Base-by-base conservation (phyloP, 2,888 invertebrate species). In the Galerucella calmariensis region DNA sequence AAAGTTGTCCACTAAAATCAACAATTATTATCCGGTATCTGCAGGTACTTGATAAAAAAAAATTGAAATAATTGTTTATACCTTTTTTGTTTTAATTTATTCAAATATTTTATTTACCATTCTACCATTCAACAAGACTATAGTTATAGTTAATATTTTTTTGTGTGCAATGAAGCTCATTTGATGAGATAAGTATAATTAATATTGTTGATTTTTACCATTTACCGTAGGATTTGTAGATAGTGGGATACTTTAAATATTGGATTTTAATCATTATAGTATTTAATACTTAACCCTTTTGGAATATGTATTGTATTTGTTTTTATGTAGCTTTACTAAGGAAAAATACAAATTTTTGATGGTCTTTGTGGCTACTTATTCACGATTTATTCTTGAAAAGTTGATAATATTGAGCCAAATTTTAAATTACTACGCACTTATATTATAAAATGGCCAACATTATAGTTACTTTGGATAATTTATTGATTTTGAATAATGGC, bases 231-330 rank as follows among this genome's bases (percentile, higher is more conserved):
- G 72, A 76, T 59, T 24, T 79, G 76, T 76, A 77, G 74, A 79
- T 78, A 79, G 73, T 79, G 72, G 67, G 48, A 74, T 74, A 72
- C 67, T 75, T 77, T 70, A 71, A 72, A 71, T 75, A 74, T 71
- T 73, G 53, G 48, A 78, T 76, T 78, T 76, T 74, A 78, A 78
- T 76, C 46, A 61, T 69, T 44, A 66, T 77, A 71, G 71, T 77
- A 71, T 74, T 61, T 74, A 76, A 69, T 76, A 69, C 66, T 78
- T 72, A 73, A 73, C 63, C 66, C 48, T 75, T 76, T 69, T 67
- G 69, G 46, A 78, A 78, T 82, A 82, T 80, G 80, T 82, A 81
- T 80, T 77, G 80, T 78, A 78, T 77, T 78, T 72, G 71, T 58
- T 77, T 78, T 78, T 75, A 73, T 76, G 74, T 81, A 79, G 81